Evolutionary conservation across 2,797 vertebrate species (phyloP).

Genomic region (Loris lydekkerianus): DNA sequence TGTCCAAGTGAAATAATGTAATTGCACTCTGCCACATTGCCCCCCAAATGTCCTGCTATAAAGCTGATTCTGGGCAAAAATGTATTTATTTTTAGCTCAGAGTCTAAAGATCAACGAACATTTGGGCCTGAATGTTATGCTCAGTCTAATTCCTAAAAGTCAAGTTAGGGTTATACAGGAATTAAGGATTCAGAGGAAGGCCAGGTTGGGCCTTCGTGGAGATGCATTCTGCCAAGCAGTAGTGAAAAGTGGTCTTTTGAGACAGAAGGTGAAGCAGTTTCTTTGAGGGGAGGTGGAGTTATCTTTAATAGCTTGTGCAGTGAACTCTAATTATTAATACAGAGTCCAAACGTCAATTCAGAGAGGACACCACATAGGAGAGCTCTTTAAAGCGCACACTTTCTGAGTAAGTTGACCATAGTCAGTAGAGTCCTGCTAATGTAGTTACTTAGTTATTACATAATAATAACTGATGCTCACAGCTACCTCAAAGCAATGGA

Average conservation of each 20-base stretch:
- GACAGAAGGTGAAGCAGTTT: neutral
- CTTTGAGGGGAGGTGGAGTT: neutral
- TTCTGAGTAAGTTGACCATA: neutral
- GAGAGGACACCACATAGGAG: neutral
- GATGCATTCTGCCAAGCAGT: neutral
- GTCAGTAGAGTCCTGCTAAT: neutral
- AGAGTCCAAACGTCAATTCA: neutral
- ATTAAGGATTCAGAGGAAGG: neutral
- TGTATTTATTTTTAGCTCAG: neutral
- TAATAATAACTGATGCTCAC: neutral
- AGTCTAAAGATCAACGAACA: neutral
- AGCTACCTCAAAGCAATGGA: neutral
- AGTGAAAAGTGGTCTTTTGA: neutral
- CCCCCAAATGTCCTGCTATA: neutral
- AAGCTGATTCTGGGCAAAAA: neutral
- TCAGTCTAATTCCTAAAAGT: neutral
- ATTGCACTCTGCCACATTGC: neutral
- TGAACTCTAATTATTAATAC: neutral
- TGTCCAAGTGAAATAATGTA: neutral
- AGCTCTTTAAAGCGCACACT: neutral
- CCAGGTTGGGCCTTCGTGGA: neutral
- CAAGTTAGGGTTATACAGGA: neutral
- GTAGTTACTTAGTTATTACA: neutral
- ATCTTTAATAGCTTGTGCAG: constrained; percentile 3
- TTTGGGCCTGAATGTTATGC: neutral